Evolutionary conservation across 1,140 invertebrate genomes (phyloP).

Genomic region (Centruroides sculpturatus): DNA sequence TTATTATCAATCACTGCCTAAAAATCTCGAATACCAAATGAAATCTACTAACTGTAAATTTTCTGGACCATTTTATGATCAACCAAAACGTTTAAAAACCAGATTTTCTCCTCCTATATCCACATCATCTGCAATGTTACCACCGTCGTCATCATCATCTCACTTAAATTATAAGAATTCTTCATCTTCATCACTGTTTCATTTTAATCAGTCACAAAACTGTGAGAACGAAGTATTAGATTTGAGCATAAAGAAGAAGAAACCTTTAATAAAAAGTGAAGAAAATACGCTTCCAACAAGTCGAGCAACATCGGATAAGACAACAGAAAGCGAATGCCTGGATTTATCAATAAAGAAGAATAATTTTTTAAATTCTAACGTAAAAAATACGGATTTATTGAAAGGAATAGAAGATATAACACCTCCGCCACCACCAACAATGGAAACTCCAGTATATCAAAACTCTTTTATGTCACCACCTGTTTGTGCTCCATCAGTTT

Average conservation of each 20-base stretch:
- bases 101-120: too few species aligned
- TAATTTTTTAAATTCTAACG: not conserved
- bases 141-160: not conserved
- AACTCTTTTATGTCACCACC: too few species aligned
- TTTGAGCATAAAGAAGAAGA: conserved; percentile 12
- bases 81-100: conserved; percentile 3
- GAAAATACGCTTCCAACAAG: too few species aligned
- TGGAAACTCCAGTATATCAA: too few species aligned
- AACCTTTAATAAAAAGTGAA: not conserved
- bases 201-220: conserved; percentile 1
- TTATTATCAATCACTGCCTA: too few species aligned
- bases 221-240: conserved; percentile 13
- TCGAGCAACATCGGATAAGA: not conserved
- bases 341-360: conserved; percentile 15
- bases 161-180: too few species aligned
- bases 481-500: too few species aligned
- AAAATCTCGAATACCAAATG: too few species aligned
- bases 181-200: conserved; percentile 1
- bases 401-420: conserved; percentile 12
- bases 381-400: not conserved
- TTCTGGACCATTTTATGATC: conserved; percentile 5
- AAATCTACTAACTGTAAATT: too few species aligned
- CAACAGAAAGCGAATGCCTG: conserved; percentile 10
- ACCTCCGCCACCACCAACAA: not conserved
- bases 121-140: not conserved